Evolutionary conservation across 2,888 invertebrate genomes (phyloP), one percentile per base, ranked within the genome.

Genomic region (Rhingia rostrata): DNA sequence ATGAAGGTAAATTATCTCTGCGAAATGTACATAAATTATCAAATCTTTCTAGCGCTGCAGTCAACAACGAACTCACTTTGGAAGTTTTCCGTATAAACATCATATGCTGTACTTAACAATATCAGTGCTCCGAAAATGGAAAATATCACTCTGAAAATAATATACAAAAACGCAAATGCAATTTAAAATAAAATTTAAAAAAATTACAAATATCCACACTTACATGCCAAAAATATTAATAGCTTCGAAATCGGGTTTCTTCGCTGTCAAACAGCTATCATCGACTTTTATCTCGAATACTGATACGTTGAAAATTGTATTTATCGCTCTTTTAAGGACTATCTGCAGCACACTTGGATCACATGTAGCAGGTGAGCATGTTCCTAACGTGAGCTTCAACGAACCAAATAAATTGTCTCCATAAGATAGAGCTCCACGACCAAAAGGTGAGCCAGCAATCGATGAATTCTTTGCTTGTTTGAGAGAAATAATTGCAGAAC

Each of bases 351-450:
- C 33, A 0, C 60, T 14, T 10, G 74, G 49, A 9, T 78, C 63
- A 33, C 87, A 87, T 6, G 63, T 41, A 22, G 69, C 72, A 0
- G 87, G 87, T 4, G 87, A 43, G 30, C 87, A 87, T 10, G 79
- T 66, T 22, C 86, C 86, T 32, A 83, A 49, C 4, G 9, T 53
- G 4, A 67, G 12, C n/a, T 30, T 30, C 22, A 51, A 2, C 0
- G 56, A 47, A 12, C 41, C 12, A 3, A 37, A 7, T 7, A n/a
- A 22, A 12, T 9, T 9, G 7, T 5, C 6, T n/a, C 7, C 6
- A n/a, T 33, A 4, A 22, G 14, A 1, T 1, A 4, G 32, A 1
- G 39, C 4, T 2, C 6, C 51, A 10, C 39, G 4, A 22, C n/a
- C 22, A 0, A 60, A 4, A n/a, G n/a, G 1, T 60, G 14, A 2